These are phyloP conservation scores for Oncorhynchus nerka DNA, from an alignment of 2,113 vertebrate species.

Conservation along the genomic window DNA sequence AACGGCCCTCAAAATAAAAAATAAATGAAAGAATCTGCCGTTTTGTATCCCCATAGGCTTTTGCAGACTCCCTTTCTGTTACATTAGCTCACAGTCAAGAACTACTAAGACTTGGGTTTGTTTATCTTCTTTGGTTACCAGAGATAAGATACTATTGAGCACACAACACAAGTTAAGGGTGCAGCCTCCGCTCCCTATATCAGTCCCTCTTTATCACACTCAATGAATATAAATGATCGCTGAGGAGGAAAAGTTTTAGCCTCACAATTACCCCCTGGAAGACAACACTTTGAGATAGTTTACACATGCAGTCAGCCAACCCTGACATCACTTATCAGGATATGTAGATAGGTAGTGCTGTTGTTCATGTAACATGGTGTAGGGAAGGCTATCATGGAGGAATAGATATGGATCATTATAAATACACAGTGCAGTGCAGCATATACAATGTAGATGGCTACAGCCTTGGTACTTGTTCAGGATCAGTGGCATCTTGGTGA, in stretches of 20 bases:
- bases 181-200: background rate
- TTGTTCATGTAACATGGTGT: too few species aligned
- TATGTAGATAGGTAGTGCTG: too few species aligned
- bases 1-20: background rate
- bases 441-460: too few species aligned
- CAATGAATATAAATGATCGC: background rate
- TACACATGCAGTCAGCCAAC: background rate
- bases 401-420: too few species aligned
- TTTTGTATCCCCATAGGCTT: background rate
- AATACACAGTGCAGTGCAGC: too few species aligned
- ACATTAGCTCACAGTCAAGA: background rate
- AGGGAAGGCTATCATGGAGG: too few species aligned
- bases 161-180: background rate
- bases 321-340: background rate
- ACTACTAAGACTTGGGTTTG: background rate
- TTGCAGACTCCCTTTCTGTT: background rate
- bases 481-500: too few species aligned
- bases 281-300: background rate
- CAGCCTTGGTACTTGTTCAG: too few species aligned
- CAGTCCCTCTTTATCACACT: conserved; percentile 1
- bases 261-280: background rate
- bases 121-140: background rate
- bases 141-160: conserved; percentile 2
- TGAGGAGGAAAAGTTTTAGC: background rate
- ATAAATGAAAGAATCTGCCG: background rate